Conservation (phyloP, 2,797 vertebrate species). For the Schizopygopsis pylzovi region DNA sequence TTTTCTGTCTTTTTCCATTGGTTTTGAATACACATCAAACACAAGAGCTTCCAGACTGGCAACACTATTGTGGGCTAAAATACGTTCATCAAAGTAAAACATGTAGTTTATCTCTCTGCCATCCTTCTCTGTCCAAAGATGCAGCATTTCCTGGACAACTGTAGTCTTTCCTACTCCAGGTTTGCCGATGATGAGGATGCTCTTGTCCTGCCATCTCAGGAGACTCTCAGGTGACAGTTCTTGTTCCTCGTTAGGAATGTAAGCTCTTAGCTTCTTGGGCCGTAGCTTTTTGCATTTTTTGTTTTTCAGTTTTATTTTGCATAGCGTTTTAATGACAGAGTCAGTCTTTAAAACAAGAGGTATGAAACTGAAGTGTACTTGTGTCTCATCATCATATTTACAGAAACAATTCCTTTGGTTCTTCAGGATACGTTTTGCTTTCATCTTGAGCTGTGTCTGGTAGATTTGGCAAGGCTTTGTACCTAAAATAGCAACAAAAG, state of each 20-base stretch:
- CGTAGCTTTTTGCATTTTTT: slow-evolving; percentile 48
- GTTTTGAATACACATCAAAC: slow-evolving; percentile 28
- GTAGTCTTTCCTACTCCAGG: slow-evolving; percentile 61
- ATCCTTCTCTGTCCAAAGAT: slow-evolving; percentile 47
- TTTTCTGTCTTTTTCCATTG: slow-evolving; percentile 4
- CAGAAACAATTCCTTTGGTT: background rate
- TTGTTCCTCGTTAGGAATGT: slow-evolving; percentile 38
- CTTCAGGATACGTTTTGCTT: background rate
- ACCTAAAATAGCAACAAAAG: slow-evolving; percentile 24
- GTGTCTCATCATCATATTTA: background rate
- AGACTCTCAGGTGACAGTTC: slow-evolving; percentile 35
- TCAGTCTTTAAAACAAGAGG: slow-evolving; percentile 46
- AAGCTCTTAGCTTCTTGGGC: slow-evolving; percentile 43
- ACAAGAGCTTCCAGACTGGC: slow-evolving; percentile 42
- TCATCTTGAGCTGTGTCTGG: background rate
- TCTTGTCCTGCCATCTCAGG: slow-evolving; percentile 32
- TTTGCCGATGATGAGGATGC: slow-evolving; percentile 56
- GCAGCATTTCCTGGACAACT: slow-evolving; percentile 45
- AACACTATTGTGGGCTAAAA: background rate
- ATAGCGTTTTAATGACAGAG: background rate
- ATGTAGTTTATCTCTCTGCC: slow-evolving; percentile 44
- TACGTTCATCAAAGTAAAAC: slow-evolving; percentile 55
- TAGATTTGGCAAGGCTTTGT: slow-evolving; percentile 23
- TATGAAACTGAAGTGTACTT: background rate
- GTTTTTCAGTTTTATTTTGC: slow-evolving; percentile 27